phyloP scores from a whole-genome alignment of 2,797 vertebrate genomes.

The Gastrophryne carolinensis region DNA sequence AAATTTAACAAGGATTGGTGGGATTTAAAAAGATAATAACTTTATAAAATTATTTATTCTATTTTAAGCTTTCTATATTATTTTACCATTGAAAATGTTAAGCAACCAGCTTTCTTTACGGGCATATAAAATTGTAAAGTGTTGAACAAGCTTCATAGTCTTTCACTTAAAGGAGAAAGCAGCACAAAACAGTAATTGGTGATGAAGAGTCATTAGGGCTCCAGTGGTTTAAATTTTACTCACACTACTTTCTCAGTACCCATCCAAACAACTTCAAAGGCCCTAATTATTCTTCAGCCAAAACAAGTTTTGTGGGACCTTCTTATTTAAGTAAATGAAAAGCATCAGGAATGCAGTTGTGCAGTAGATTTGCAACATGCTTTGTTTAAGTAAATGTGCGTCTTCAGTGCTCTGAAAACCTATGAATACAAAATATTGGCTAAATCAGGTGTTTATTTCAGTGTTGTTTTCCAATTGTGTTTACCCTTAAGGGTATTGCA shows the following conservation, averaged over 20 bases:
- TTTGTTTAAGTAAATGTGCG: conserved; percentile 59
- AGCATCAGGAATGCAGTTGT: conserved; percentile 67
- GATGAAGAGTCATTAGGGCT: neutral
- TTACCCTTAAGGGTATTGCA: neutral
- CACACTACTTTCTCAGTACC: too few species aligned
- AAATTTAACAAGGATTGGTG: conserved; percentile 72
- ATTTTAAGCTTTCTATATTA: conserved; percentile 76
- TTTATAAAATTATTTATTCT: conserved; percentile 84
- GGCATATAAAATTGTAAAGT: conserved; percentile 73
- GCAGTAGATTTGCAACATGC: conserved; percentile 67
- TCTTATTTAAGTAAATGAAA: conserved; percentile 60
- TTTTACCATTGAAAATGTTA: conserved; percentile 70
- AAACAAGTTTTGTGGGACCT: neutral
- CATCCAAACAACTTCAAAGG: too few species aligned
- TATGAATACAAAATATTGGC: neutral
- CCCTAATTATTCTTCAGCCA: neutral
- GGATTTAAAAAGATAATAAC: conserved; percentile 68
- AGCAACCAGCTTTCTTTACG: conserved; percentile 72
- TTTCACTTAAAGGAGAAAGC: conserved; percentile 28
- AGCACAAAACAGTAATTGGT: neutral
- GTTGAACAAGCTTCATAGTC: conserved; percentile 71
- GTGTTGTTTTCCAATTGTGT: neutral
- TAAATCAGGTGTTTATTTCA: neutral
- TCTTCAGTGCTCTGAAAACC: conserved; percentile 23
- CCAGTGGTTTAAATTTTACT: neutral